These are phyloP conservation scores for Drosophila littoralis DNA, from an alignment of 1,140 invertebrate genomes.

Conservation along the genomic window DNA sequence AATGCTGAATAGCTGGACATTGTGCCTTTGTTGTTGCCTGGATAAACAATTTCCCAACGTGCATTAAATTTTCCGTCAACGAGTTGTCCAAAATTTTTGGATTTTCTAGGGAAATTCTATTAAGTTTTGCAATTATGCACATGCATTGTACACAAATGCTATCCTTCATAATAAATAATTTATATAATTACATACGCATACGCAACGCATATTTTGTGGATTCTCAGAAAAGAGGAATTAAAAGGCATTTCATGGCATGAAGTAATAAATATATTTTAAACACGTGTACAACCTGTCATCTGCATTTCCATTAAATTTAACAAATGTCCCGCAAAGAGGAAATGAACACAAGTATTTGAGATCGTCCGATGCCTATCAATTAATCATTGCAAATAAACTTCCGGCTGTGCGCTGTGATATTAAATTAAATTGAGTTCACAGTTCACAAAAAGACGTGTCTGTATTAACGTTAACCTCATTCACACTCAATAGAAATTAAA, in stretches of 20 bases:
- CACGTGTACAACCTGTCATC: neutral
- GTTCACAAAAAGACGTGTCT: constrained; percentile 50
- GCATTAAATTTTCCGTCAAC: constrained; percentile 26
- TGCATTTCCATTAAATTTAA: constrained; percentile 8
- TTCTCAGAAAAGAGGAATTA: neutral
- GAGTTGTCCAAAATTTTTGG: neutral
- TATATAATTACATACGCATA: neutral
- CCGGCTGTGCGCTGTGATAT: neutral
- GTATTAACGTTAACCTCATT: constrained; percentile 30
- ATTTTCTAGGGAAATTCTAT: neutral
- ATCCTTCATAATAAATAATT: neutral
- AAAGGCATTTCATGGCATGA: neutral
- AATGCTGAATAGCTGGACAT: neutral
- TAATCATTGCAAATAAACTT: constrained; percentile 25
- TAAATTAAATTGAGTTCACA: constrained; percentile 33
- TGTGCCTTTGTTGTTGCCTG: neutral
- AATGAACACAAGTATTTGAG: neutral
- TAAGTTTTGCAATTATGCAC: neutral
- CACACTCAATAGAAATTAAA: constrained; percentile 1
- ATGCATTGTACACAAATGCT: neutral
- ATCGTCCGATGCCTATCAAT: constrained; percentile 5
- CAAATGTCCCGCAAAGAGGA: neutral
- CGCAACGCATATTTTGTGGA: neutral
- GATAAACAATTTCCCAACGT: neutral
- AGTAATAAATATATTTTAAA: neutral